phyloP scores from a whole-genome alignment of 2,113 vertebrate genomes.

The Mionectes macconnelli region DNA sequence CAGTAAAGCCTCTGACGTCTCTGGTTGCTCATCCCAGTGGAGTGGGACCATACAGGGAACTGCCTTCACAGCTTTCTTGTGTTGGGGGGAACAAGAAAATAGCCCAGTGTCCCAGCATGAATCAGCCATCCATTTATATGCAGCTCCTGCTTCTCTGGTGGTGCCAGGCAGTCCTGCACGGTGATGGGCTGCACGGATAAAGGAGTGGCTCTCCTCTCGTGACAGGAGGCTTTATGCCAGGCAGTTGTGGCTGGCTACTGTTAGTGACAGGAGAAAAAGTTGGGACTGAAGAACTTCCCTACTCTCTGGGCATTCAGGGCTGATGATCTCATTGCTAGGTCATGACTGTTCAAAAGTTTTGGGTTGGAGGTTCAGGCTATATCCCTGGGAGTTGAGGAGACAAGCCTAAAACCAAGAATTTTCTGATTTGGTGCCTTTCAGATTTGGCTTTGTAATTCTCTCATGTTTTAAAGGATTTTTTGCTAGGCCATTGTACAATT shows the following conservation, averaged over 20 bases:
- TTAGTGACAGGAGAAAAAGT: background rate
- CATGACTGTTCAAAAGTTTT: background rate
- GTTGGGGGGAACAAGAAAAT: background rate
- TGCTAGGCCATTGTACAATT: background rate
- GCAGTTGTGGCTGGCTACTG: background rate
- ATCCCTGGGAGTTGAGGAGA: background rate
- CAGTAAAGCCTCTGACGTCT: background rate
- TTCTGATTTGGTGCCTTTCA: background rate
- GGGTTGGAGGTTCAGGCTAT: background rate
- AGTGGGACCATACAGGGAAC: background rate
- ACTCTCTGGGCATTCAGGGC: background rate
- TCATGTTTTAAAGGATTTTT: background rate
- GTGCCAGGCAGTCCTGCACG: conserved; percentile 47
- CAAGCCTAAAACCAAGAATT: background rate
- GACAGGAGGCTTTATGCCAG: background rate
- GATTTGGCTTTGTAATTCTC: background rate
- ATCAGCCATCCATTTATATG: background rate
- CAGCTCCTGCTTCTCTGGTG: background rate
- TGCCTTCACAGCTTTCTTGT: background rate
- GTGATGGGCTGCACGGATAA: conserved; percentile 1
- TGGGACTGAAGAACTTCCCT: background rate
- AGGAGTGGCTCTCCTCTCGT: background rate
- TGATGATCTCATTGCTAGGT: background rate
- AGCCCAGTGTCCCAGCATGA: conserved; percentile 50
- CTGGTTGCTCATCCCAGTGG: background rate